Evolutionary conservation across 2,797 vertebrate species (phyloP).

Genomic region (Parotocinclus haroldoi): DNA sequence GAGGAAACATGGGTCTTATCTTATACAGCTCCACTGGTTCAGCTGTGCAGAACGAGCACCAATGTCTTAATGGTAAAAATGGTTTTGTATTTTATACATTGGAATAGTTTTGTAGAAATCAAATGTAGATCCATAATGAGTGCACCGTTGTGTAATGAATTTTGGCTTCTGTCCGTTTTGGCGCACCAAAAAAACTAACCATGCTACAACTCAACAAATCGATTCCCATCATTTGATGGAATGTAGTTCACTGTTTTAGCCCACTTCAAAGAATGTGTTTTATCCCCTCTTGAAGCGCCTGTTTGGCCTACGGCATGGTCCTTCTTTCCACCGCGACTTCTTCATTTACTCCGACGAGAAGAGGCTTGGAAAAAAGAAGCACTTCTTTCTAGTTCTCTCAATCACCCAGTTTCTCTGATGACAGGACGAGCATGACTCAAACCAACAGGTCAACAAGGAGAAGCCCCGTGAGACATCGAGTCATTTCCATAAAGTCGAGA

Average conservation of each 20-base stretch:
- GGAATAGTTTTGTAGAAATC: no score
- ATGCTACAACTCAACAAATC: conserved; percentile 42
- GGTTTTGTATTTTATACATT: no score
- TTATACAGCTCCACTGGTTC: no score
- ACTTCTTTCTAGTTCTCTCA: conserved; percentile 2
- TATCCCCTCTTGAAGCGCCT: conserved; percentile 4
- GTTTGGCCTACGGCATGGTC: conserved; percentile 12
- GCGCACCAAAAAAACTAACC: neutral
- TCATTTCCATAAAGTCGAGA: conserved; percentile 48
- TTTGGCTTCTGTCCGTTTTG: no score
- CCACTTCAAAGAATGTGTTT: conserved; percentile 29
- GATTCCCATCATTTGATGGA: conserved; percentile 47
- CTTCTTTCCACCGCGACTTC: conserved; percentile 17
- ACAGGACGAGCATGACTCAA: conserved; percentile 35
- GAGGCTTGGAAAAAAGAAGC: conserved; percentile 8
- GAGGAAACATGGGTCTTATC: no score
- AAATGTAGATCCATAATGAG: no score
- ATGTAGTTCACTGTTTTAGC: conserved; percentile 37
- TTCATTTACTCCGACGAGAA: conserved; percentile 13
- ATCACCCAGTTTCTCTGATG: conserved; percentile 2
- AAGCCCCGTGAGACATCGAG: conserved; percentile 34
- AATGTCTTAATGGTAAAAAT: no score
- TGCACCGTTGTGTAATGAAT: no score
- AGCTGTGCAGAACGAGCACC: no score
- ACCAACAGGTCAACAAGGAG: conserved; percentile 46